Conservation (phyloP, 2,113 vertebrate species). For the Oryctolagus cuniculus region mOryCun1.1 NC_091439.1:88128001-88128500, state of each 20-base stretch:
- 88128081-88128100: slow-evolving; percentile 41
- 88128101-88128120: background rate
- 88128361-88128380: slow-evolving; percentile 56
- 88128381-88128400: no score
- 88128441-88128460: no score
- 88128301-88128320: slow-evolving; percentile 41
- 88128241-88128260: background rate
- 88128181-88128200: background rate
- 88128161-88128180: slow-evolving; percentile 2
- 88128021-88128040: no score
- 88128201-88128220: slow-evolving; percentile 4
- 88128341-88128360: slow-evolving; percentile 40
- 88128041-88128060: no score
- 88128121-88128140: slow-evolving; percentile 33
- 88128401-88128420: no score
- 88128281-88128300: slow-evolving; percentile 48
- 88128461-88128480: no score
- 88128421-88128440: no score
- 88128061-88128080: no score
- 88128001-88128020: no score
- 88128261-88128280: background rate
- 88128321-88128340: background rate
- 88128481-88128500: no score
- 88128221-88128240: slow-evolving; percentile 21
- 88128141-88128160: slow-evolving; percentile 26